Percentiles rank a stretch among this genome's conserved stretches.
These are phyloP conservation scores for Rhamphomyia laevipes DNA, from an alignment of 2,888 invertebrate species.

Conservation along the genomic window DNA sequence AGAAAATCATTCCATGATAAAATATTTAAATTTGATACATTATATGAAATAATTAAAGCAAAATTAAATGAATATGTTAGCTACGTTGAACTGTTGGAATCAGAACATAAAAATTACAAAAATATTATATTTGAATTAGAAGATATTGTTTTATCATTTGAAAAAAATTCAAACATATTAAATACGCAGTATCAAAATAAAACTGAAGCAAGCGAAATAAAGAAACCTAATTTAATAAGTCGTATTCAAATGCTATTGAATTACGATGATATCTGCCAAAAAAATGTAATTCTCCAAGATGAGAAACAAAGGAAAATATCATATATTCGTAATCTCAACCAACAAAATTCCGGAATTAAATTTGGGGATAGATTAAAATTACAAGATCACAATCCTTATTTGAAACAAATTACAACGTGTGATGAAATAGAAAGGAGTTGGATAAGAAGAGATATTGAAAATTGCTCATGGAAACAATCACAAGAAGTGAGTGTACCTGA, in stretches of 20 bases:
- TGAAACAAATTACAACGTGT: too few relatives aligned
- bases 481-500: too few relatives aligned
- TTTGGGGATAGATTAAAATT: too few relatives aligned
- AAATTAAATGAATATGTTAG: conserved; percentile 64
- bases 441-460: too few relatives aligned
- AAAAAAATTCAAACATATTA: conserved; percentile 49
- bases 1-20: conserved; percentile 27
- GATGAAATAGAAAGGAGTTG: too few relatives aligned
- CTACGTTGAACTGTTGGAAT: conserved; percentile 59
- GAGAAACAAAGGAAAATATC: too few relatives aligned
- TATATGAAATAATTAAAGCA: conserved; percentile 40
- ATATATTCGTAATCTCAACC: too few relatives aligned
- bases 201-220: conserved; percentile 47
- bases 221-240: conserved; percentile 50
- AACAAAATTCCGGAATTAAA: too few relatives aligned
- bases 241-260: conserved; percentile 49
- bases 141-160: conserved; percentile 49
- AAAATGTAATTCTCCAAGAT: too few relatives aligned
- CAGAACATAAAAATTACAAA: conserved; percentile 51
- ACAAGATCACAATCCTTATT: too few relatives aligned
- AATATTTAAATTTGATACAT: conserved; percentile 26
- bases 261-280: conserved; percentile 43
- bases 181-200: conserved; percentile 48
- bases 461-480: too few relatives aligned
- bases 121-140: conserved; percentile 52